Percentiles rank a stretch among this genome's conserved stretches.
phyloP scores from a whole-genome alignment of 2,888 invertebrate genomes.

The Myathropa florea region DNA sequence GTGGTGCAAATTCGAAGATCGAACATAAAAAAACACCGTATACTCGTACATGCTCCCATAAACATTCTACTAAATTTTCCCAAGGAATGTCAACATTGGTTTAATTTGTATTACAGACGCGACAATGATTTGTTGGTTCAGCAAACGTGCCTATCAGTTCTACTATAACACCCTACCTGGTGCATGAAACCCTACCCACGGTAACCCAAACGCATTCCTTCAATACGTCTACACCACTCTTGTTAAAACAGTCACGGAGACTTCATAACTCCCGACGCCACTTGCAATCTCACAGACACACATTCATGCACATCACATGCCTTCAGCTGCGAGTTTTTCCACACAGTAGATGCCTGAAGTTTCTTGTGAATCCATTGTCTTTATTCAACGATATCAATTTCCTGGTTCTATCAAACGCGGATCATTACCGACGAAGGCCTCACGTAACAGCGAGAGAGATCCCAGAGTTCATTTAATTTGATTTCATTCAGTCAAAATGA shows the following conservation, averaged over 20 bases:
- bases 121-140: neutral
- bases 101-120: neutral
- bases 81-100: neutral
- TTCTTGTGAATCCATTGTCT: neutral
- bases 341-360: neutral
- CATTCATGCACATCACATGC: neutral
- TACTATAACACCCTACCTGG: neutral
- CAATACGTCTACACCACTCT: neutral
- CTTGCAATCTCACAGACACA: neutral
- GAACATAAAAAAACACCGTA: no score
- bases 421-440: neutral
- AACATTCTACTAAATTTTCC: no score
- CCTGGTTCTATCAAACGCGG: conserved; percentile 1
- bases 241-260: neutral
- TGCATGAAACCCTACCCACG: neutral
- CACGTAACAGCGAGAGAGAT: neutral
- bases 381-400: conserved; percentile 31
- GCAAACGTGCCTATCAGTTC: neutral
- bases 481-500: neutral
- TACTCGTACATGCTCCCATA: no score
- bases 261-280: neutral
- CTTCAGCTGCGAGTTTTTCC: neutral
- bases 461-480: neutral
- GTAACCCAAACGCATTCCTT: neutral
- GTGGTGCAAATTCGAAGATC: no score